Conservation (phyloP, 1,140 invertebrate genomes). For the Monochamus saltuarius region DNA sequence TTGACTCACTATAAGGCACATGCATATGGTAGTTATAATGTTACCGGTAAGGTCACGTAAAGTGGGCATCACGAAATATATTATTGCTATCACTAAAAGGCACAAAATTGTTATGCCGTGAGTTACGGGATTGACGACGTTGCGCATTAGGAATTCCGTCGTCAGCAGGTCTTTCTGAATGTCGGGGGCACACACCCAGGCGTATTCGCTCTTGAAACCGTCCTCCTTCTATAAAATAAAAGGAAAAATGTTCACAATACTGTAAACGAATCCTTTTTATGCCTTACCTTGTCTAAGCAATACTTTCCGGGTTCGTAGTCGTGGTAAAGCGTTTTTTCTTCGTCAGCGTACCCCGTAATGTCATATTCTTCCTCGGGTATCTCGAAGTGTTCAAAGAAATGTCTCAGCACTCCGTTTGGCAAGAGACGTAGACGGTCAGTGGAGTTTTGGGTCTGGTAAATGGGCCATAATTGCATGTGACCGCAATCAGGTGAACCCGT, state of each 20-base stretch:
- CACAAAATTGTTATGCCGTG: slow-evolving; percentile 70
- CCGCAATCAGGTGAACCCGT: slow-evolving; percentile 72
- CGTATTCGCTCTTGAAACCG: slow-evolving; percentile 61
- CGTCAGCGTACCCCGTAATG: slow-evolving; percentile 52
- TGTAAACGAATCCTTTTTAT: slow-evolving; percentile 1
- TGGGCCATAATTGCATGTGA: slow-evolving; percentile 67
- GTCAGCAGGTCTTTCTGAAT: slow-evolving; percentile 65
- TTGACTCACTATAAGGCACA: slow-evolving; percentile 74
- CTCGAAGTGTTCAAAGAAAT: slow-evolving; percentile 61
- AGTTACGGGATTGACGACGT: slow-evolving; percentile 73
- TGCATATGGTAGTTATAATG: slow-evolving; percentile 75
- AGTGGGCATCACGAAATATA: slow-evolving; percentile 82
- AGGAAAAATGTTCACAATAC: not conserved
- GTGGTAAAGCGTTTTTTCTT: slow-evolving; percentile 59
- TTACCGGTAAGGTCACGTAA: slow-evolving; percentile 79
- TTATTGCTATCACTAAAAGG: slow-evolving; percentile 72
- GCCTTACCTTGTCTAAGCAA: slow-evolving; percentile 72
- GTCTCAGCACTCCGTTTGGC: slow-evolving; percentile 67
- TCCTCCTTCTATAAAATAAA: slow-evolving; percentile 43
- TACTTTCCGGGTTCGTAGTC: slow-evolving; percentile 74
- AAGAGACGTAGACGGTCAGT: slow-evolving; percentile 66
- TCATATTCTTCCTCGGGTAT: slow-evolving; percentile 53
- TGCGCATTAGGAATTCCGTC: slow-evolving; percentile 69
- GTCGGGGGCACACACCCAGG: slow-evolving; percentile 72
- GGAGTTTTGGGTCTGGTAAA: slow-evolving; percentile 65